These are phyloP conservation scores for Chalcis sispes DNA, from an alignment of 2,888 invertebrate species.

Conservation along the genomic window DNA sequence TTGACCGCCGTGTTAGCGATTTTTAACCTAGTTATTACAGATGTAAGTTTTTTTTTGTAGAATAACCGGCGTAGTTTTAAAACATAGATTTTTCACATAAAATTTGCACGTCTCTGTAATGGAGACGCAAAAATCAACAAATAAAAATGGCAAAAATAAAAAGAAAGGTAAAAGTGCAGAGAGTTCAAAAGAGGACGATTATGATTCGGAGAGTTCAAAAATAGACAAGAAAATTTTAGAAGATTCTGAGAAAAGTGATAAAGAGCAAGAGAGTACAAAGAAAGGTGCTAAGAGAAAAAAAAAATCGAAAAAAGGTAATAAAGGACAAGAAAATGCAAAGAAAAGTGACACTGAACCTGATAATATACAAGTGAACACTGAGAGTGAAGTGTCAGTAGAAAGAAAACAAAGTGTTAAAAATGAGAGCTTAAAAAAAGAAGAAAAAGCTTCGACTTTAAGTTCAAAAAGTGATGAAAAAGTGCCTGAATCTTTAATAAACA, in stretches of 20 bases:
- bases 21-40: no score
- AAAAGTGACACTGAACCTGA: conserved; percentile 44
- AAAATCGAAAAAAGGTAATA: conserved; percentile 34
- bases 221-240: conserved; percentile 23
- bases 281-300: conserved; percentile 42
- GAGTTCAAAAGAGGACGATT: conserved; percentile 35
- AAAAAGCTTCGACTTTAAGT: not conserved
- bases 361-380: not conserved
- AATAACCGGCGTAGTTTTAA: not conserved
- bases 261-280: conserved; percentile 32
- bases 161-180: conserved; percentile 37
- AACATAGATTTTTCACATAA: not conserved
- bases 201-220: conserved; percentile 40
- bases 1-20: no score
- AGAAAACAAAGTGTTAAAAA: not conserved
- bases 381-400: conserved; percentile 16
- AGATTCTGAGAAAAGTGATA: conserved; percentile 42
- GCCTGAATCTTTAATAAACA: conserved; percentile 80
- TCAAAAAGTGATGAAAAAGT: conserved; percentile 61
- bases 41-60: not conserved
- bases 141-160: conserved; percentile 21
- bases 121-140: conserved; percentile 31
- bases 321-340: conserved; percentile 21
- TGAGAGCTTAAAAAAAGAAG: conserved; percentile 6
- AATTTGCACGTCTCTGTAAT: conserved; percentile 15